Evolutionary conservation across 2,797 vertebrate genomes (phyloP).

Genomic region (Acipenser ruthenus): DNA sequence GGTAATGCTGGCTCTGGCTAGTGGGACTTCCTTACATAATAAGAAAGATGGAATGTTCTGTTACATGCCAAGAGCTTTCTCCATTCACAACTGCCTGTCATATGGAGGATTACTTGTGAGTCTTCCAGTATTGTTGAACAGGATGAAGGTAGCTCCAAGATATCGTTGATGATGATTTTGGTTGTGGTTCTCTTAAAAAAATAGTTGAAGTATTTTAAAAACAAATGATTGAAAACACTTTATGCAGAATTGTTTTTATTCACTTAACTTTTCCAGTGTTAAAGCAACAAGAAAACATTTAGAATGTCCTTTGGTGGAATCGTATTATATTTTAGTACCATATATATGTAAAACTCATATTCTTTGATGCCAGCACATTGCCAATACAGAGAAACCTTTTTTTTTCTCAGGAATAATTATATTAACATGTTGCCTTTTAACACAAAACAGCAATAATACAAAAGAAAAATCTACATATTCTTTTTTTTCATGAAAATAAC

Average conservation of each 20-base stretch:
- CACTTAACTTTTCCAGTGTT: constrained; percentile 91
- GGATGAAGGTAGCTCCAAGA: too few species aligned
- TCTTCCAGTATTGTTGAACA: too few species aligned
- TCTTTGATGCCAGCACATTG: constrained; percentile 96
- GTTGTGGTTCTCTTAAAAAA: background rate
- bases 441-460: constrained; percentile 94
- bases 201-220: constrained; percentile 20
- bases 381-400: constrained; percentile 81
- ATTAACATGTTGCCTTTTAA: constrained; percentile 78
- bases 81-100: too few species aligned
- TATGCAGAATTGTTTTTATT: constrained; percentile 81
- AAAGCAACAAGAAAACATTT: constrained; percentile 99
- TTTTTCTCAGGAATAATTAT: constrained; percentile 67
- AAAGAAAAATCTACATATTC: constrained; percentile 78
- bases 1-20: too few species aligned
- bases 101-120: too few species aligned
- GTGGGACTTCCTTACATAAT: too few species aligned
- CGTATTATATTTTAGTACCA: constrained; percentile 79
- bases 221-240: constrained; percentile 41
- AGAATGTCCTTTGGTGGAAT: constrained; percentile 99
- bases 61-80: too few species aligned
- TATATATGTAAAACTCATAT: constrained; percentile 93
- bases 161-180: too few species aligned
- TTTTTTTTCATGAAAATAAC: constrained; percentile 82
- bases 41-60: too few species aligned